Evolutionary conservation across 2,113 vertebrate species (phyloP), one percentile per base, ranked within the genome.

Genomic region (Paradoxurus hermaphroditus): DNA sequence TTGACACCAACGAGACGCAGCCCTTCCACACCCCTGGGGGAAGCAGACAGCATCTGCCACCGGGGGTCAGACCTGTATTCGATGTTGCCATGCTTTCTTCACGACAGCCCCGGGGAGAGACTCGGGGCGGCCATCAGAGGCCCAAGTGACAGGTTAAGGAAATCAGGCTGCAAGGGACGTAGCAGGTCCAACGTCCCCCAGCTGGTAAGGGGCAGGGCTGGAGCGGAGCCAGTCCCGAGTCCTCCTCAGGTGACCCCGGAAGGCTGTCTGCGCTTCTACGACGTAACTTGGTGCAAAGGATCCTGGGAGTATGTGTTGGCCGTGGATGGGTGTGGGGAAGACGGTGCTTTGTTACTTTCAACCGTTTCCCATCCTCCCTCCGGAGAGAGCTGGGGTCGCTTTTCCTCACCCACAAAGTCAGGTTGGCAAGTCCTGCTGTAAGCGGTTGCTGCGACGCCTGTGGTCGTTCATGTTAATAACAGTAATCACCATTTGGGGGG

Each of bases 21-120:
- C n/a, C 67, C 56, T 56, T 25, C 73, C 5, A 19, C 31, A 3
- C 7, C 23, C 81, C 63, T 0, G 0, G 75, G 23, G 56, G 13
- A 39, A 36, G 18, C 83, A 44, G 73, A 79, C 3, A 51, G 73
- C 90, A 65, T 14, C 77, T 39, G 31, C 84, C 19, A 6, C 12
- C 13, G 10, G 2, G 46, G 31, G 77, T 56, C 56, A 88, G 75
- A 79, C 36, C 23, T 65, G 8, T 21, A 39, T 5, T 68, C 6
- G 3, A 0, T 49, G 39, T 77, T 68, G 29, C 44, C 62, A 62
- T 15, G 6, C n/a, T 62, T 78, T 15, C 77, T 56, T 44, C 36
- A 5, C 23, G 23, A 34, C 4, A 9, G 53, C 56, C 15, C 82
- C 10, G 7, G 63, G 65, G 44, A 56, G 31, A 4, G 19, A n/a